A percentile compares a stretch with the other conserved stretches of the same genome.
Evolutionary conservation across 1,140 invertebrate species (phyloP).

Genomic region (Panulirus ornatus): DNA sequence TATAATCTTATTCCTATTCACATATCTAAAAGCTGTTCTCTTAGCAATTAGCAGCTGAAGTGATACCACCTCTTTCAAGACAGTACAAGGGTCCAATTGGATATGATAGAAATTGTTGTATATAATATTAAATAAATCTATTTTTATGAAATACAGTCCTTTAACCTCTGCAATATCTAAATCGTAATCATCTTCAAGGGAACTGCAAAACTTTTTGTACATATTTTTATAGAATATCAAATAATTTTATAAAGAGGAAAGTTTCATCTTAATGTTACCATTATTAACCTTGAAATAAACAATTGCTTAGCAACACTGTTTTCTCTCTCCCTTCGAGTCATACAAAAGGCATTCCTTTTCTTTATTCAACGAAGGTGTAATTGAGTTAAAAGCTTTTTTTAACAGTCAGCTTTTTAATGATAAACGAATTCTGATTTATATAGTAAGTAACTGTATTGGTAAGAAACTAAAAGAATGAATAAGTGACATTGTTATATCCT

Average conservation of each 20-base stretch:
- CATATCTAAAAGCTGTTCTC: neutral
- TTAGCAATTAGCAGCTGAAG: neutral
- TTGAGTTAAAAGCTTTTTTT: too few species aligned
- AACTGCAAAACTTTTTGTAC: conserved; percentile 26
- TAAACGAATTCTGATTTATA: too few species aligned
- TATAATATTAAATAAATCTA: conserved; percentile 28
- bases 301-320: conserved; percentile 4
- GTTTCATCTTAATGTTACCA: conserved; percentile 34
- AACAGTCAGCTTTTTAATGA: too few species aligned
- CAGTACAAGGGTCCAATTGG: conserved; percentile 41
- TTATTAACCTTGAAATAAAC: conserved; percentile 46
- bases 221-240: conserved; percentile 42
- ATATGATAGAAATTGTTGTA: conserved; percentile 35
- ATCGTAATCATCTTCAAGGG: neutral
- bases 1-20: neutral
- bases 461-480: too few species aligned
- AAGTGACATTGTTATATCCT: too few species aligned
- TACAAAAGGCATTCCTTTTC: too few species aligned
- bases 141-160: conserved; percentile 28
- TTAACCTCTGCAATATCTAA: conserved; percentile 29
- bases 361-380: too few species aligned
- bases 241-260: conserved; percentile 31
- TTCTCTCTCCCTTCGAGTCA: neutral
- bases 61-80: conserved; percentile 7
- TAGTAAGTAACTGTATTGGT: too few species aligned